A percentile compares a stretch with the other conserved stretches of the same genome.
Conservation (phyloP, 2,888 invertebrate species). For the Minunthozetes semirufus region DNA sequence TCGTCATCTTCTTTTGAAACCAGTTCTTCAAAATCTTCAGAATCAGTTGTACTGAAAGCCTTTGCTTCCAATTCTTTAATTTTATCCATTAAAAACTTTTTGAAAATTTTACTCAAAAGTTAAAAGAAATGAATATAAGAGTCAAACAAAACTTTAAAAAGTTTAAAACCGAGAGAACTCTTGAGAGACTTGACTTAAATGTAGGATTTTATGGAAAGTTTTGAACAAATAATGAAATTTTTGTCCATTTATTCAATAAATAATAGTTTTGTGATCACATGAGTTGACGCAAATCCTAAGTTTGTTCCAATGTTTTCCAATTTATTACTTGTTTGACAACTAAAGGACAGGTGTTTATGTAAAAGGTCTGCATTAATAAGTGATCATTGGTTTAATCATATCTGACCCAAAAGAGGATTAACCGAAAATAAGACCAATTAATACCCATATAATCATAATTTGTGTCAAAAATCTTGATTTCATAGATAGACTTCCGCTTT, state of each 20-base stretch:
- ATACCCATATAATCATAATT: too few species aligned
- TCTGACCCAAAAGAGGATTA: neutral
- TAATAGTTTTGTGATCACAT: neutral
- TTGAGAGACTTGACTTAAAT: too few species aligned
- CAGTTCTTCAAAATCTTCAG: slow-evolving; percentile 6
- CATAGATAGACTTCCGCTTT: too few species aligned
- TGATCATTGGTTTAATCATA: neutral
- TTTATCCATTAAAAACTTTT: too few species aligned
- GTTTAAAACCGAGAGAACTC: too few species aligned
- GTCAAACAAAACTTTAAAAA: too few species aligned
- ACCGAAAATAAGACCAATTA: neutral
- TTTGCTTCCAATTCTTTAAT: neutral
- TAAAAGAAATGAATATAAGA: too few species aligned
- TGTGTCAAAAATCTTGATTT: too few species aligned
- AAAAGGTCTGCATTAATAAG: neutral
- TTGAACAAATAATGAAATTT: too few species aligned
- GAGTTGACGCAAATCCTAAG: neutral
- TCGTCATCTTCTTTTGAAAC: neutral
- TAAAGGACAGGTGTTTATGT: neutral
- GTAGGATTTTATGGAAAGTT: too few species aligned
- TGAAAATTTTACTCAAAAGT: too few species aligned
- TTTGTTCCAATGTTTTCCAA: neutral
- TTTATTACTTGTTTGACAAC: neutral
- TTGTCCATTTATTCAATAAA: neutral
- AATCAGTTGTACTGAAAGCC: neutral